Evolutionary conservation across 2,888 invertebrate genomes (phyloP).

Genomic region (Pseudococcus viburni): DNA sequence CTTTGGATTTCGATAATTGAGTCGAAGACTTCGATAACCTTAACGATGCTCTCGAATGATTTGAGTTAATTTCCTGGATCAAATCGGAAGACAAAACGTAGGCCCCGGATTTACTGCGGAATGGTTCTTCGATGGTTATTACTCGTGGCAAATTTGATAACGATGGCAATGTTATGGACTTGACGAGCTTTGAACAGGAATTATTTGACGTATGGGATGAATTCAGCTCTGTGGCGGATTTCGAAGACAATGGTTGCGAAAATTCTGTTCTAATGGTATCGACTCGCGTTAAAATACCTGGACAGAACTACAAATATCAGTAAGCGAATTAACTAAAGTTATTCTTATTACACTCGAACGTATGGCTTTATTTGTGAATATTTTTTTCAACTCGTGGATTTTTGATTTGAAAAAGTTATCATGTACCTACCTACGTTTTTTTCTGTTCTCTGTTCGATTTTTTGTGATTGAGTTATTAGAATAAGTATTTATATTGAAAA

Average conservation of each 20-base stretch:
- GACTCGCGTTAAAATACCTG: neutral
- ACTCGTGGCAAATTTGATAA: neutral
- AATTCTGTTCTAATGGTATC: neutral
- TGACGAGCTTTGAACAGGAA: neutral
- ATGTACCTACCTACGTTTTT: no score
- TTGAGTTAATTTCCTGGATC: neutral
- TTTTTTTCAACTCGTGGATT: neutral
- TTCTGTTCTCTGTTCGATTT: no score
- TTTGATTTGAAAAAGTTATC: no score
- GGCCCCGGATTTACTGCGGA: neutral
- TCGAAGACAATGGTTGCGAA: neutral
- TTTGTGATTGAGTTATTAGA: no score
- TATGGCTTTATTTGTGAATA: neutral
- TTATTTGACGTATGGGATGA: neutral
- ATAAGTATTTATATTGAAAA: no score
- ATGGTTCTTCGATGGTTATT: neutral
- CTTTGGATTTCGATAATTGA: neutral
- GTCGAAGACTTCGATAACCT: neutral
- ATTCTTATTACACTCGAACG: neutral
- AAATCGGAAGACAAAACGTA: neutral
- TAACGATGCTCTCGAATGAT: neutral
- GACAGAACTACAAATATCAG: conserved; percentile 14
- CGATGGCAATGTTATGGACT: neutral
- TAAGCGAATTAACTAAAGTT: neutral
- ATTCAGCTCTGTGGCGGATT: neutral